A percentile compares a stretch with the other conserved stretches of the same genome.
phyloP scores from a whole-genome alignment of 2,113 vertebrate species.

The Osmerus eperlanus region DNA sequence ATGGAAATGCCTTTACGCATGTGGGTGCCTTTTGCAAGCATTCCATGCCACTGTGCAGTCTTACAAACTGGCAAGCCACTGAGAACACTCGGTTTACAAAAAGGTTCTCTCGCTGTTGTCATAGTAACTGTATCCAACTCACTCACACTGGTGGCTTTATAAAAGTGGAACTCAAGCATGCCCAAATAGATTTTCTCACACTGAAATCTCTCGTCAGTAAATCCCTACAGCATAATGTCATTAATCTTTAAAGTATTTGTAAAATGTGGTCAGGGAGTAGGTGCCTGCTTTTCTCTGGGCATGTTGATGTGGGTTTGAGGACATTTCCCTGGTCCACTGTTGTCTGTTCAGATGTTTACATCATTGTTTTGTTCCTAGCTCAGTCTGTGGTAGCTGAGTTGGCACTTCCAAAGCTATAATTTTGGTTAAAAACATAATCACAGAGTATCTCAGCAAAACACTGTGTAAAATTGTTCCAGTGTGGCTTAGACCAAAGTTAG shows the following conservation, averaged over 20 bases:
- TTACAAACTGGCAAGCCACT: too few species aligned
- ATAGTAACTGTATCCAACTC: too few species aligned
- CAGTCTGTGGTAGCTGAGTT: conserved; percentile 4
- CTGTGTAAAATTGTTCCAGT: conserved; percentile 24
- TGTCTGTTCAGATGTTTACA: conserved; percentile 21
- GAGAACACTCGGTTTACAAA: too few species aligned
- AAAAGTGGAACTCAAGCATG: neutral
- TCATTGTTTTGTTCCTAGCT: conserved; percentile 4
- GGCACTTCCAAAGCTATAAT: conserved; percentile 51
- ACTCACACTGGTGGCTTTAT: neutral
- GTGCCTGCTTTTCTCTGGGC: too few species aligned
- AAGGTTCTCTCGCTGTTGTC: too few species aligned
- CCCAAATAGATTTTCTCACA: neutral
- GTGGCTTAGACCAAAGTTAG: conserved; percentile 39
- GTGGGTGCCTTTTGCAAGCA: too few species aligned
- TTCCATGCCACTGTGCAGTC: too few species aligned
- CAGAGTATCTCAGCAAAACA: conserved; percentile 1
- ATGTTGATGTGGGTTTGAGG: too few species aligned
- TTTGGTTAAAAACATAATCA: conserved; percentile 49
- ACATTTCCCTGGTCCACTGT: too few species aligned
- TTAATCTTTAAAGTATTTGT: neutral
- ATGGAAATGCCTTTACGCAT: too few species aligned
- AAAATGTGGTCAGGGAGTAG: too few species aligned
- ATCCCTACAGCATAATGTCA: neutral
- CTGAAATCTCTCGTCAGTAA: too few species aligned